Evolutionary conservation across 2,113 vertebrate genomes (phyloP), one percentile per base, ranked within the genome.

Genomic region (Oryzias melastigma): DNA sequence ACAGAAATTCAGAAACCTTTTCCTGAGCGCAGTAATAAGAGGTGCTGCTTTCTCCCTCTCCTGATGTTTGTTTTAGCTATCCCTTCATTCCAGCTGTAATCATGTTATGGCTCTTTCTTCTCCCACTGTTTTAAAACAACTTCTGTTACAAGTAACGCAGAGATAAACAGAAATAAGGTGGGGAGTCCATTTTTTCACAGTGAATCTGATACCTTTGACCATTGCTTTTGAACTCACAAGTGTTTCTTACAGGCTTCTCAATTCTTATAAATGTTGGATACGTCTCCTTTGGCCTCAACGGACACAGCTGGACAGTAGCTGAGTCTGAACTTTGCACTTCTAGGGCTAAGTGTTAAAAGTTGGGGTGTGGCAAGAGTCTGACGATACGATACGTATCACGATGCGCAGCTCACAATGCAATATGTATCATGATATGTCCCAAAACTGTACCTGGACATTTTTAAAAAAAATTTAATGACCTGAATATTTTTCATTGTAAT

Each of bases 321-420:
- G 58, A 77, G 19, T 83, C 85, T 66, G n/a, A 73, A 82, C 70
- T 90, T 85, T 88, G 85, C 87, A 85, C 60, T 87, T 87, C 72
- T 50, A 17, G 22, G 50, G 73, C 78, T 77, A 71, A 51, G 68
- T 78, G 65, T 80, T 68, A 73, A 50, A 69, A n/a, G n/a, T n/a
- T n/a, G n/a, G n/a, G n/a, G n/a, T n/a, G n/a, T n/a, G n/a, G n/a
- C n/a, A n/a, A n/a, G n/a, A n/a, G n/a, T n/a, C n/a, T n/a, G n/a
- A n/a, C n/a, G n/a, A n/a, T n/a, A n/a, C n/a, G n/a, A n/a, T n/a
- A n/a, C n/a, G n/a, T n/a, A n/a, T n/a, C n/a, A n/a, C n/a, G n/a
- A n/a, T n/a, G n/a, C n/a, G n/a, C n/a, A n/a, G n/a, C n/a, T n/a
- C n/a, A n/a, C n/a, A n/a, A n/a, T n/a, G n/a, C n/a, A n/a, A 22